Percentiles rank a stretch among this genome's conserved stretches.
Evolutionary conservation across 2,113 vertebrate genomes (phyloP).

Genomic region (Carettochelys insculpta): DNA sequence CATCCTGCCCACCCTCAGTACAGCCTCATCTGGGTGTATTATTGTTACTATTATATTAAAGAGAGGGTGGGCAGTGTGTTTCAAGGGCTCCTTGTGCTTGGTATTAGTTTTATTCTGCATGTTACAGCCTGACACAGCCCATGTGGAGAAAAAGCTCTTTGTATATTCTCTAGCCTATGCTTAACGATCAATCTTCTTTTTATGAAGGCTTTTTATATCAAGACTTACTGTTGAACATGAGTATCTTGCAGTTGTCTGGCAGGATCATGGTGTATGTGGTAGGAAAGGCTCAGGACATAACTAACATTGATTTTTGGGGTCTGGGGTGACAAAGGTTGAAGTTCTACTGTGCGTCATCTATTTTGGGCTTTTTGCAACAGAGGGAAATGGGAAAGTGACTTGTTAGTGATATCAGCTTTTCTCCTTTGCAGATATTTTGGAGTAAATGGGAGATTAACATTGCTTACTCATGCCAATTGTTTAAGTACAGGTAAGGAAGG

Average conservation of each 20-base stretch:
- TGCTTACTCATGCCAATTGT: no score
- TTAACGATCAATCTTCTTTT: not conserved
- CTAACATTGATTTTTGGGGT: not conserved
- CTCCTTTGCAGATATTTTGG: no score
- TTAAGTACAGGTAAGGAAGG: not conserved
- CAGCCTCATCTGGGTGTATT: not conserved
- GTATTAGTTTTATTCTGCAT: not conserved
- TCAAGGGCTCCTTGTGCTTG: not conserved
- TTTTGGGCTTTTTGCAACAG: not conserved
- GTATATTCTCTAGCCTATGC: not conserved
- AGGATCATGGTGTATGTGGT: not conserved
- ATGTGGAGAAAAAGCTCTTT: no score
- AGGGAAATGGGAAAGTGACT: not conserved
- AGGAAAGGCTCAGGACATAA: not conserved
- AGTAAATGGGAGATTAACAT: no score
- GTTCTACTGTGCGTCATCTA: not conserved
- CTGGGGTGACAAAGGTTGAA: no score
- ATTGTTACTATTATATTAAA: not conserved
- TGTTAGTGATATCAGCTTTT: no score
- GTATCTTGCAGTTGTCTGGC: not conserved
- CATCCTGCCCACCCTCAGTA: not conserved
- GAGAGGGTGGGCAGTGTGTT: not conserved
- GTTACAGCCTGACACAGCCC: not conserved
- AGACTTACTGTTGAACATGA: not conserved
- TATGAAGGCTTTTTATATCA: not conserved